These are phyloP conservation scores for Spongilla lacustris DNA, from an alignment of 37 sponge, comb jelly and placozoan genomes.

Conservation along the genomic window DNA sequence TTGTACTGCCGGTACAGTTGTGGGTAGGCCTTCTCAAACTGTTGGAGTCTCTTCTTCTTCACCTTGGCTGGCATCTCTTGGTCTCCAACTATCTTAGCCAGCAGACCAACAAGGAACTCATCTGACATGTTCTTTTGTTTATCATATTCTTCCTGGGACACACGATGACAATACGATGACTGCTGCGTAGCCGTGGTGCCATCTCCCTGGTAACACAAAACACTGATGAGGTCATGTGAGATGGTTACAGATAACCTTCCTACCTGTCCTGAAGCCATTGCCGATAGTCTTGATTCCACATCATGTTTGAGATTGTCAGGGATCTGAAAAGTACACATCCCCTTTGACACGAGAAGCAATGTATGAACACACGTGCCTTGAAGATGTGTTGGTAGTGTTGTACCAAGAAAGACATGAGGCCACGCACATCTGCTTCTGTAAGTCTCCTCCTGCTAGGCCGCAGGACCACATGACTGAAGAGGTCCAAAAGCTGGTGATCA, in stretches of 20 bases:
- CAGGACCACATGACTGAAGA: slow-evolving; percentile 24
- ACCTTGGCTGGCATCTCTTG: slow-evolving; percentile 42
- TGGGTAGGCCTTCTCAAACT: slow-evolving; percentile 74
- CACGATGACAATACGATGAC: slow-evolving; percentile 42
- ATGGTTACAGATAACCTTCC: not conserved
- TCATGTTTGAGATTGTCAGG: slow-evolving; percentile 52
- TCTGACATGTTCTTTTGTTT: slow-evolving; percentile 24
- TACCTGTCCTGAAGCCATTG: slow-evolving; percentile 20
- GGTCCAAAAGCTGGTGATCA: slow-evolving; percentile 23
- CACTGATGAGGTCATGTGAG: not conserved
- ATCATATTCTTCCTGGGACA: slow-evolving; percentile 44
- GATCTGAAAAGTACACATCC: slow-evolving; percentile 20
- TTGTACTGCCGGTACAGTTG: slow-evolving; percentile 35
- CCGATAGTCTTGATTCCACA: slow-evolving; percentile 36
- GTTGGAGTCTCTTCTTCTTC: slow-evolving; percentile 50
- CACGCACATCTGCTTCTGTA: not conserved
- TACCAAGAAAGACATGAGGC: slow-evolving; percentile 53
- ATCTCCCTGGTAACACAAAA: not conserved
- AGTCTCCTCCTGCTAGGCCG: not conserved
- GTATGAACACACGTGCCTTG: not conserved
- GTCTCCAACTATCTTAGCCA: slow-evolving; percentile 52
- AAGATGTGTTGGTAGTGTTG: slow-evolving; percentile 61
- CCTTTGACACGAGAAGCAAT: not conserved
- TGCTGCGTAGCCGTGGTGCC: not conserved
- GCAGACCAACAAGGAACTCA: slow-evolving; percentile 20